Base-by-base conservation (phyloP, 2,113 vertebrate genomes). In the Oryzias celebensis region DNA sequence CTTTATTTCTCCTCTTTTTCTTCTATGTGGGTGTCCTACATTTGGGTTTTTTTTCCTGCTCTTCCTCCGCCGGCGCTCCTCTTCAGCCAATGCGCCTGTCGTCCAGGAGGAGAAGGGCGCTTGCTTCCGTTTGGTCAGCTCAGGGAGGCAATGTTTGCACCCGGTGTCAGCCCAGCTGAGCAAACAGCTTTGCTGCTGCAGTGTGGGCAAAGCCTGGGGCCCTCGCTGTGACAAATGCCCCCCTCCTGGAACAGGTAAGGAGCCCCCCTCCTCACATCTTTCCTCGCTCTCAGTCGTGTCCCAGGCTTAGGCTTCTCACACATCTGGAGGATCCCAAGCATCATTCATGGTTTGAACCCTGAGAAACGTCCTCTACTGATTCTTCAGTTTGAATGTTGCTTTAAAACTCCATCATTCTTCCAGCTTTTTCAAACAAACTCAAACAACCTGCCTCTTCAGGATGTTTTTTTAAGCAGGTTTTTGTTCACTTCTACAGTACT, bases 111-210 rank as follows among this genome's bases (percentile, higher is more conserved):
- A 98, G 90, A 98, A 97, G 71, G 97, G 96, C 57, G 93, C 94
- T 80, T 99, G 97, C 90, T 99, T 96, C 91, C 96, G 96, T 46
- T 93, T 96, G 88, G 94, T 98, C 76, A 94, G 93, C 86, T 88
- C 94, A 64, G 95, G 94, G 85, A 95, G 91, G 85, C 95, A 97
- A 48, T 99, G 97, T 82, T 93, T 96, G 92, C 96, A 98, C 90
- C 97, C 97, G 56, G 93, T 99, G 64, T 95, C 97, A 89, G 94
- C 95, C 22, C 95, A 97, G 81, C 94, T 99, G 90, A 98, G 93
- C 91, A 97, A 94, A 89, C 96, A 98, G 93, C 94, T 99, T 73
- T 99, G 97, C 91, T 99, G 97, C 91, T 98, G 97, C 93, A 98
- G 95, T 61, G 97, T 99, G 91, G 97, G 97, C 87, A 98, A 98